A percentile compares a stretch with the other conserved stretches of the same genome.
Evolutionary conservation across 2,888 invertebrate genomes (phyloP).

Genomic region (Harmothoe impar): DNA sequence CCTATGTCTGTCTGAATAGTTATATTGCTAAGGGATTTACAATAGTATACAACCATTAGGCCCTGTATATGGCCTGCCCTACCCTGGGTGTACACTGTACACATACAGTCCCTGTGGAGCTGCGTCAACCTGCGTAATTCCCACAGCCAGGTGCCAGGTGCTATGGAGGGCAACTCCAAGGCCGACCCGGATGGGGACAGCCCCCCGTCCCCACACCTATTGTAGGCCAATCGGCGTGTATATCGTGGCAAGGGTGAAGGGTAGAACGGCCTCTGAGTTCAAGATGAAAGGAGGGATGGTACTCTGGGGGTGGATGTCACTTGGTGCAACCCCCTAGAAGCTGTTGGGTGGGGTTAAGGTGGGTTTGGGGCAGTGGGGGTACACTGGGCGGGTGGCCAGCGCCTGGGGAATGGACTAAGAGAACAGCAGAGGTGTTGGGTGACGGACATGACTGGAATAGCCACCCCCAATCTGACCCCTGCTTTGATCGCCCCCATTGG

Average conservation of each 20-base stretch:
- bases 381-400: background rate
- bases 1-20: too few relatives aligned
- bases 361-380: background rate
- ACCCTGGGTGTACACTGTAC: too few relatives aligned
- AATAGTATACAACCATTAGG: too few relatives aligned
- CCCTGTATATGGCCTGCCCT: too few relatives aligned
- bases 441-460: slow-evolving; percentile 3
- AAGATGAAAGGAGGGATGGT: slow-evolving; percentile 24
- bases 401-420: background rate
- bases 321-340: slow-evolving; percentile 10
- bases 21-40: too few relatives aligned
- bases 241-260: background rate
- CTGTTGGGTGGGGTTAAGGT: background rate
- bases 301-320: background rate
- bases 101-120: background rate
- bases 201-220: background rate
- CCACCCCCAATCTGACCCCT: background rate
- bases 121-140: background rate
- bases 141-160: background rate
- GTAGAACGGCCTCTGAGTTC: background rate
- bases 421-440: background rate
- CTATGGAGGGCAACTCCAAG: background rate
- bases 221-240: background rate
- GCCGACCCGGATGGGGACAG: background rate
- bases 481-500: background rate